Conservation (phyloP, 2,797 vertebrate species). For the Alca torda region DNA sequence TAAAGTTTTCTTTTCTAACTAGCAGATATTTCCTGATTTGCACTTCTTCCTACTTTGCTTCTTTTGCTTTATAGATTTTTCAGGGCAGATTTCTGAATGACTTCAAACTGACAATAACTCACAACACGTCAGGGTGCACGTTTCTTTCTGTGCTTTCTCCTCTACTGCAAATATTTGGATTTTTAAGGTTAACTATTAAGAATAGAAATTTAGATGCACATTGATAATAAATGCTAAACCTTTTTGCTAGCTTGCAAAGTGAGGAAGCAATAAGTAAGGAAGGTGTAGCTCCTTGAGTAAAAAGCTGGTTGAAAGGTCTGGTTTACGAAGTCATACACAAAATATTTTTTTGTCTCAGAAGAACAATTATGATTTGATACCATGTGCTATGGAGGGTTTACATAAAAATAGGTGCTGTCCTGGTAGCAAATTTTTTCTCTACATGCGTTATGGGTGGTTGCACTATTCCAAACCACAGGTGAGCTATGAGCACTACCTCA, state of each 20-base stretch:
- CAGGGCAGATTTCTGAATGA: background rate
- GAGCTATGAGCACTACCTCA: background rate
- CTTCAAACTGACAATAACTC: background rate
- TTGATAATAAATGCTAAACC: background rate
- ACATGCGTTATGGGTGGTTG: background rate
- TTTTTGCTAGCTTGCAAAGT: background rate
- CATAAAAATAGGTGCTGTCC: background rate
- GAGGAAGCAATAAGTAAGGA: background rate
- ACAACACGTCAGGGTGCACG: fast-evolving
- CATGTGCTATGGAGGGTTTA: background rate
- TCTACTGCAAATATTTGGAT: background rate
- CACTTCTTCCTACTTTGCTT: background rate
- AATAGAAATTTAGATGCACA: background rate
- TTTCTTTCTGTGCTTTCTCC: background rate
- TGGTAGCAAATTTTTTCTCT: background rate
- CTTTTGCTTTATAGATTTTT: background rate
- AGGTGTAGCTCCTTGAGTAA: background rate
- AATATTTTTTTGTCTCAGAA: background rate
- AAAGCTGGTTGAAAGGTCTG: background rate
- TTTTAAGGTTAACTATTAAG: background rate
- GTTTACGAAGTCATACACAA: background rate
- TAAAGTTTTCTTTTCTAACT: background rate
- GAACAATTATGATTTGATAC: background rate
- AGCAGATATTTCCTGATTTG: background rate
- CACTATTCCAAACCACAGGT: background rate